Evolutionary conservation across 2,797 vertebrate species (phyloP), one percentile per base, ranked within the genome.

Genomic region (Phyllotis vaccarum): DNA sequence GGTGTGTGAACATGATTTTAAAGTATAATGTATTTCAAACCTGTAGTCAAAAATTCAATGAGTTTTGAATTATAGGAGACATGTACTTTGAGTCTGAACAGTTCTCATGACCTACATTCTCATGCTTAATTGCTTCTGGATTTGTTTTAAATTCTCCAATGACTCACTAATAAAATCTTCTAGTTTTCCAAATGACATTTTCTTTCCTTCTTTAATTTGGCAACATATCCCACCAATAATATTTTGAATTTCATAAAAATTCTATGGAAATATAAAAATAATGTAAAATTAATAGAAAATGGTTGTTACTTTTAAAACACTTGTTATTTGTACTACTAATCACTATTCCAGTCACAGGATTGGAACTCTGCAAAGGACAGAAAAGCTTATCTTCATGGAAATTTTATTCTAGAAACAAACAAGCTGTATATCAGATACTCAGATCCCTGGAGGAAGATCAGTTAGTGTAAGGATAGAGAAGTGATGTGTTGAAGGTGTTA

Each of bases 21-120:
- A 54, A 79, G 34, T 62, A 90, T 56, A 92, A 95, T 93, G 16
- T 52, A 89, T 85, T 91, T 95, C 87, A 96, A 81, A 86, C 10
- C 17, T 64, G 29, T 82, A 54, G 24, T 87, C 60, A 94, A 85
- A 95, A 94, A 92, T 74, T 90, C 86, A 92, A 37, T 86, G 46
- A 78, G 78, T 60, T 95, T 95, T 93, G 90, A 90, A 90, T 87
- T 54, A 74, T 3, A 74, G 75, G 68, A 58, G 72, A 22, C 78
- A 74, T 24, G 29, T 46, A 10, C 66, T 88, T 46, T 86, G 62
- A 87, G 93, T 89, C 21, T 9, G 76, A 81, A 58, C 13, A 87
- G 10, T 58, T 80, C 46, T 70, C 52, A 24, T 56, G 75, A 49
- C 72, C 60, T 68, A 43, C 62, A 88, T 81, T 95, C 90, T 93